Evolutionary conservation across 2,888 invertebrate genomes (phyloP).

Genomic region (Lepeophtheirus nordmannii): DNA sequence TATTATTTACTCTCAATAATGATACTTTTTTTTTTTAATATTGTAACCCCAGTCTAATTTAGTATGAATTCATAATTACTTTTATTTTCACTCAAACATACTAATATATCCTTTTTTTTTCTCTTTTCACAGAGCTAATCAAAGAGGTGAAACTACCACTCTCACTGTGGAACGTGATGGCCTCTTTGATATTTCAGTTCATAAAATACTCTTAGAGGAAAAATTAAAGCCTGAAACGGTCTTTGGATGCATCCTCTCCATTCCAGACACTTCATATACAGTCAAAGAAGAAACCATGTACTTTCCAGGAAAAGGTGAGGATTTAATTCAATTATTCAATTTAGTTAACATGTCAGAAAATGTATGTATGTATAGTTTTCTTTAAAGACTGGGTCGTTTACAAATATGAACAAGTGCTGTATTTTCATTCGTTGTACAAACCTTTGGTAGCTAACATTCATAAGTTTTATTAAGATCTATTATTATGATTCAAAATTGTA

Average conservation of each 20-base stretch:
- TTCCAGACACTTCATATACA: constrained; percentile 20
- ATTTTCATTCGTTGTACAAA: too few species aligned
- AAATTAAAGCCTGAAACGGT: constrained; percentile 16
- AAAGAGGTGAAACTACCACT: constrained; percentile 21
- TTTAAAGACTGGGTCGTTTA: too few species aligned
- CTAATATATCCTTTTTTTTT: not conserved
- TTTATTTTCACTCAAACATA: not conserved
- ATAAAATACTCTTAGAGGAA: constrained; percentile 13
- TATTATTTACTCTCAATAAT: too few species aligned
- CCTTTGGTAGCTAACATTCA: too few species aligned
- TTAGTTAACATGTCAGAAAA: too few species aligned
- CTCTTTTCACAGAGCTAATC: not conserved
- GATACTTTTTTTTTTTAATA: too few species aligned
- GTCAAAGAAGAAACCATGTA: constrained; percentile 22
- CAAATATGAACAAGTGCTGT: not conserved
- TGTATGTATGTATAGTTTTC: too few species aligned
- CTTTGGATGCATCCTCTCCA: constrained; percentile 19
- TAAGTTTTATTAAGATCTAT: too few species aligned
- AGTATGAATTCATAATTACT: not conserved
- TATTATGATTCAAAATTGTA: too few species aligned
- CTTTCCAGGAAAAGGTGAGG: constrained; percentile 16
- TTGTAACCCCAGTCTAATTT: not conserved
- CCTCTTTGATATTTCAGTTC: constrained; percentile 22
- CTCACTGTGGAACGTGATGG: constrained; percentile 19
- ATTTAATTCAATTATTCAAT: too few species aligned